A percentile compares a stretch with the other conserved stretches of the same genome.
phyloP scores from a whole-genome alignment of 2,797 vertebrate genomes.

The Melanogrammus aeglefinus region DNA sequence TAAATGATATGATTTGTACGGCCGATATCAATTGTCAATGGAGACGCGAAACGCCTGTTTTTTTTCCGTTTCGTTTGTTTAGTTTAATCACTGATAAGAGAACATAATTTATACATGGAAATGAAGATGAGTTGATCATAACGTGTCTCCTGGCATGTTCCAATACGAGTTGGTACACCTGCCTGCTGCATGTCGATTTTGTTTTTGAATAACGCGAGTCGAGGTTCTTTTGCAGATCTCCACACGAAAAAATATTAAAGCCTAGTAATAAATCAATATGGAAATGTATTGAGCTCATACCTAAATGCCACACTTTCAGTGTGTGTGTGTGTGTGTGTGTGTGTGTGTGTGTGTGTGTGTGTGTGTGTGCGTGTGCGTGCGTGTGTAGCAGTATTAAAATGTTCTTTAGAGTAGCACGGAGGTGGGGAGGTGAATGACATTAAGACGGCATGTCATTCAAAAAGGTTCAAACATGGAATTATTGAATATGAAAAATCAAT shows the following conservation, averaged over 20 bases:
- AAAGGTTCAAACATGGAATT: not conserved
- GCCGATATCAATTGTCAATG: not conserved
- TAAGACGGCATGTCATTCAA: not conserved
- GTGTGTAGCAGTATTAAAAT: not conserved
- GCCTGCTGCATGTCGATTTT: not conserved
- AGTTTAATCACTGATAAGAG: not conserved
- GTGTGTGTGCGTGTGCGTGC: not conserved
- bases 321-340: too few relatives aligned
- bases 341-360: not conserved
- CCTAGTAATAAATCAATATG: not conserved
- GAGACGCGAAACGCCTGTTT: not conserved
- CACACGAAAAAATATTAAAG: not conserved
- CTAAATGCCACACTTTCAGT: not conserved
- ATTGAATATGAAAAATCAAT: too few relatives aligned
- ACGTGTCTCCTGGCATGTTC: not conserved
- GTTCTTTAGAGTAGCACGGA: not conserved
- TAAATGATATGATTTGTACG: not conserved
- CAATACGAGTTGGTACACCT: not conserved
- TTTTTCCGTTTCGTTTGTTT: not conserved
- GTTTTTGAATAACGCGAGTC: not conserved
- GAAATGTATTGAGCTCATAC: not conserved
- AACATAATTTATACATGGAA: not conserved
- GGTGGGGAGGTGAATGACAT: not conserved
- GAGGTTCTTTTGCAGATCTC: not conserved
- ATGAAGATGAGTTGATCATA: not conserved